Conservation (phyloP, 92 coral and sea anemone species). For the Desmophyllum pertusum region DNA sequence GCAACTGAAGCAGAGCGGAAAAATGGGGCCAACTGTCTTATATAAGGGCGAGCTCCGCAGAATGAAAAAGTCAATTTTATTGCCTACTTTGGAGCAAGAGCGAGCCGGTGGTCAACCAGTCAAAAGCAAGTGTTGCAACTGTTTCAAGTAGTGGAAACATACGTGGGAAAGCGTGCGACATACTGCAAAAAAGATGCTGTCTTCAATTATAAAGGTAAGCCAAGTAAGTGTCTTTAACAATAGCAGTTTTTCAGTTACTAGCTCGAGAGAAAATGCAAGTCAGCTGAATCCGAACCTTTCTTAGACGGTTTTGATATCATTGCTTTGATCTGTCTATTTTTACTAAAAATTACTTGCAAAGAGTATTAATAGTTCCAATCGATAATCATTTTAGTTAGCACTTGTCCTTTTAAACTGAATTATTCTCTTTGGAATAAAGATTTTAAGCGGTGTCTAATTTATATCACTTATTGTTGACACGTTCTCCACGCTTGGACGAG, state of each 20-base stretch:
- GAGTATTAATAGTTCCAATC: too few species aligned
- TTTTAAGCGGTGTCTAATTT: not conserved
- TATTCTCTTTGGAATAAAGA: not conserved
- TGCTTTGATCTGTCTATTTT: too few species aligned
- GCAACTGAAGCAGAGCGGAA: slow-evolving; percentile 14
- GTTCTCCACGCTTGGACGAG: slow-evolving; percentile 2
- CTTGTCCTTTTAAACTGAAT: not conserved
- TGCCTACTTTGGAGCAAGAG: too few species aligned
- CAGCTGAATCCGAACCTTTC: not conserved
- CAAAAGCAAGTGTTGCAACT: not conserved
- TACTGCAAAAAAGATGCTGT: not conserved
- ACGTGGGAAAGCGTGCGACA: not conserved
- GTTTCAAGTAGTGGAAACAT: not conserved
- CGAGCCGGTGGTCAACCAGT: not conserved
- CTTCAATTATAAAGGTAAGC: slow-evolving; percentile 1
- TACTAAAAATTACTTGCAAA: too few species aligned
- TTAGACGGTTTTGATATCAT: not conserved
- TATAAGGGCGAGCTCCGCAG: not conserved
- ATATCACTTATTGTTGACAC: not conserved
- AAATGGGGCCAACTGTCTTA: not conserved
- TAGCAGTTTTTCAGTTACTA: too few species aligned
- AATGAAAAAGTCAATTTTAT: too few species aligned
- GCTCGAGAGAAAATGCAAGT: too few species aligned
- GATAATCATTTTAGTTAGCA: too few species aligned
- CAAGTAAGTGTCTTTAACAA: too few species aligned